phyloP scores from a whole-genome alignment of 2,888 invertebrate genomes.

The Pyrocoelia pectoralis region DNA sequence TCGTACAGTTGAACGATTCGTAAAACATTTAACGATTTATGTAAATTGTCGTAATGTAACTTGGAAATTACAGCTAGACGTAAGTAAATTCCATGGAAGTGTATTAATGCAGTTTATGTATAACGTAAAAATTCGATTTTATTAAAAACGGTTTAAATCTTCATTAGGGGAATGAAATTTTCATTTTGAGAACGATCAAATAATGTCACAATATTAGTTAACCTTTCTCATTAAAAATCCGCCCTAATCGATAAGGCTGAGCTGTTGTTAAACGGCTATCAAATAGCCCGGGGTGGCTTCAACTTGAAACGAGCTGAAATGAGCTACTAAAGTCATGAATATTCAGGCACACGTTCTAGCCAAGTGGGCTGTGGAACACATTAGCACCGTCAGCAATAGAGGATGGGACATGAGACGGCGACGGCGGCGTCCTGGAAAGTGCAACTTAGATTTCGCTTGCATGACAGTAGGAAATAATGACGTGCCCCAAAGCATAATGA shows the following conservation, averaged over 20 bases:
- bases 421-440: slow-evolving; percentile 22
- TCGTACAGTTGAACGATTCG: neutral
- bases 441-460: slow-evolving; percentile 36
- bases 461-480: slow-evolving; percentile 22
- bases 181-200: neutral
- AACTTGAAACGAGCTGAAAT: slow-evolving; percentile 43
- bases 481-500: slow-evolving; percentile 26
- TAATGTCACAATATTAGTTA: slow-evolving; percentile 28
- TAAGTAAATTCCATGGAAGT: neutral
- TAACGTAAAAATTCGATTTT: too few species aligned
- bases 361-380: slow-evolving; percentile 41
- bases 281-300: slow-evolving; percentile 41
- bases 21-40: neutral
- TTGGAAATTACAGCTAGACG: neutral
- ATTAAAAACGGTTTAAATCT: neutral
- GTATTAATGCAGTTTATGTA: too few species aligned
- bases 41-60: neutral
- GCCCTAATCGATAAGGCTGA: slow-evolving; percentile 46
- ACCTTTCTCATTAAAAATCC: slow-evolving; percentile 42
- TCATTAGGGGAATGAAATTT: neutral
- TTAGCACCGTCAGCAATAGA: slow-evolving; percentile 42
- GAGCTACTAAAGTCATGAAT: slow-evolving; percentile 45
- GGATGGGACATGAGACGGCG: slow-evolving; percentile 26
- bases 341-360: slow-evolving; percentile 44
- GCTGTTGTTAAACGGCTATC: slow-evolving; percentile 44